Evolutionary conservation across 2,113 vertebrate genomes (phyloP).

Genomic region (Fregata magnificens): DNA sequence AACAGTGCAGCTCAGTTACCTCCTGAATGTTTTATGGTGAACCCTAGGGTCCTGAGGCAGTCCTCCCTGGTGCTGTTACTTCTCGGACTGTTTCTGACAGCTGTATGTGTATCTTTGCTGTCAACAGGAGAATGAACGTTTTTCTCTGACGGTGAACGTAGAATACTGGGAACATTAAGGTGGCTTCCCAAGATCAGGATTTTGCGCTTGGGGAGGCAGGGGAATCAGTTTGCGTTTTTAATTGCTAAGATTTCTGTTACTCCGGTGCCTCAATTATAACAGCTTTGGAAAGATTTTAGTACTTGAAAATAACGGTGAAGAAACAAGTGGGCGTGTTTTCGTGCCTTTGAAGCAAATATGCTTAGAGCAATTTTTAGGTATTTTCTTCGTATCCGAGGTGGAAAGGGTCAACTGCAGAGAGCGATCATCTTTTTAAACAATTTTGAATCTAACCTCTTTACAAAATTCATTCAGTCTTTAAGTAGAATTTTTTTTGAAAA

Average conservation of each 20-base stretch:
- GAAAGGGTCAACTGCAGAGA: not conserved
- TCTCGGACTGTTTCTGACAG: not conserved
- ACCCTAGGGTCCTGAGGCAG: accelerated
- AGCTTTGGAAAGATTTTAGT: not conserved
- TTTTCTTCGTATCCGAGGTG: not conserved
- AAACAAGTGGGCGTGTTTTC: not conserved
- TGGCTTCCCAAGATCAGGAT: not conserved
- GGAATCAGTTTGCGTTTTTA: not conserved
- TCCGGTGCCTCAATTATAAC: not conserved
- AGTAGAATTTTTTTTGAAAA: not conserved
- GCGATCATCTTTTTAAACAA: not conserved
- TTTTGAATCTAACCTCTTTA: not conserved
- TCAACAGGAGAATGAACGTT: not conserved
- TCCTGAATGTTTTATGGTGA: not conserved
- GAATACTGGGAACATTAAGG: accelerated
- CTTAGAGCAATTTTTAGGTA: not conserved
- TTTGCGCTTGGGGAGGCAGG: not conserved
- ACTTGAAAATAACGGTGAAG: conserved; percentile 2
- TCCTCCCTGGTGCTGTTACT: accelerated
- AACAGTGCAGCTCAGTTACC: accelerated
- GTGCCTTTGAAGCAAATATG: not conserved
- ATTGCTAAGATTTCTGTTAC: not conserved
- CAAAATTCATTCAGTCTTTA: not conserved
- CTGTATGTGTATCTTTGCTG: not conserved
- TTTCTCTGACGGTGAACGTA: accelerated